Evolutionary conservation across 2,113 vertebrate genomes (phyloP).

Genomic region (Cyphomyrus discorhynchus): DNA sequence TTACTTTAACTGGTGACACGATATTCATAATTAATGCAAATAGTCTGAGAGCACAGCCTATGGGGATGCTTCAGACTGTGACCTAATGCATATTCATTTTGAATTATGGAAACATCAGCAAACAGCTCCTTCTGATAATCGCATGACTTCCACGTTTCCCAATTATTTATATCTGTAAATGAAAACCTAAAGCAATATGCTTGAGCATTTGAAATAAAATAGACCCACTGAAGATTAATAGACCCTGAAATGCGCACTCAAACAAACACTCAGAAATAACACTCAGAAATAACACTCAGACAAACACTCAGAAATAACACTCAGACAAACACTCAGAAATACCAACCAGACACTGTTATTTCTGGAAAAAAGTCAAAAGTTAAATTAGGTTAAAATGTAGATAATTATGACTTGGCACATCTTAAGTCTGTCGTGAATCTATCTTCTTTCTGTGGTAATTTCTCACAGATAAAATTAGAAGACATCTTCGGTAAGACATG

Average conservation of each 20-base stretch:
- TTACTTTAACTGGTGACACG: background rate
- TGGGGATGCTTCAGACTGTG: background rate
- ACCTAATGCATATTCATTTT: background rate
- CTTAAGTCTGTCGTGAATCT: background rate
- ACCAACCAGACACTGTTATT: background rate
- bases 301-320: background rate
- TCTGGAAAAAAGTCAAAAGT: background rate
- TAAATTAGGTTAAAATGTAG: background rate
- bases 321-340: background rate
- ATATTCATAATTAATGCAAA: constrained; percentile 8
- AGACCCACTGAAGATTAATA: background rate
- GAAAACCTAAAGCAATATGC: background rate
- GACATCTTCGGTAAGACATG: background rate
- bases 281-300: background rate
- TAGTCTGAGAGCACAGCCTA: background rate
- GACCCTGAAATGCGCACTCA: background rate
- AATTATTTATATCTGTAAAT: constrained; percentile 9
- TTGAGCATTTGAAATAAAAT: constrained; percentile 1
- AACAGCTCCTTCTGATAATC: background rate
- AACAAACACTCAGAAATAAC: background rate
- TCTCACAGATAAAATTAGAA: background rate
- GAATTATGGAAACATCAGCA: background rate
- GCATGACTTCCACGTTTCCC: background rate
- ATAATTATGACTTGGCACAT: background rate
- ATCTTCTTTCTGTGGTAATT: background rate